Base-by-base conservation (phyloP, 92 coral and sea anemone species). In the Isaurus tuberculatus region DNA sequence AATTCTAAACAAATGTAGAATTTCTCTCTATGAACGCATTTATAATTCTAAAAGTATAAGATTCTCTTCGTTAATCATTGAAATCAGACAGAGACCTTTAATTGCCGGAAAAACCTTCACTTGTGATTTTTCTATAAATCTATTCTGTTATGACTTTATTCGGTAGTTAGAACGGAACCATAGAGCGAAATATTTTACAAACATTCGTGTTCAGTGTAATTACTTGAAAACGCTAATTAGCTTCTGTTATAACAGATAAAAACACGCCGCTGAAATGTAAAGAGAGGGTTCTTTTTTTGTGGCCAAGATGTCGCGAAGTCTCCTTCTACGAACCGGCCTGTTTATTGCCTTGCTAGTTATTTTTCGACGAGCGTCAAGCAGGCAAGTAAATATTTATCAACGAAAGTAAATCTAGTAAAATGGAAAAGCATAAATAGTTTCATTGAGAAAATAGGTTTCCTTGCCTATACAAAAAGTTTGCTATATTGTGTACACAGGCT, bases 301-400 rank as follows among this genome's bases (percentile, higher is more conserved):
- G 28, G 65, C 46, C 27, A 51, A 51, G 49, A 74, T 74, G 80
- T 22, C 8, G 25, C n/a, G 65, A 9, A 17, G 17, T 74, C 31
- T 74, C 8, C 42, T 31, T 48, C 80, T 16, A 17, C 2, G 31
- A 16, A 1, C 6, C 5, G n/a, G 66, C 29, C 30, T 74, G 30
- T 55, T 30, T 51, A 48, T 29, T 27, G 26, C 49, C 27, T 48
- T 51, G 8, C 65, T 74, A 22, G 19, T 37, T 25, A 29, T 20
- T 22, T 73, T 17, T 28, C 5, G 48, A 28, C 36, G 63, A 73
- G 65, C 37, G 26, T 74, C 80, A 74, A 29, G 48, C 65, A 74
- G 65, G 80, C 51, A 46, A 2, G 80, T 74, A 46, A 9, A 16
- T 74, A 74, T 48, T 74, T 74, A 16, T 48, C 32, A 22, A 74